Evolutionary conservation across 2,113 vertebrate genomes (phyloP).

Genomic region (Phalacrocorax aristotelis): DNA sequence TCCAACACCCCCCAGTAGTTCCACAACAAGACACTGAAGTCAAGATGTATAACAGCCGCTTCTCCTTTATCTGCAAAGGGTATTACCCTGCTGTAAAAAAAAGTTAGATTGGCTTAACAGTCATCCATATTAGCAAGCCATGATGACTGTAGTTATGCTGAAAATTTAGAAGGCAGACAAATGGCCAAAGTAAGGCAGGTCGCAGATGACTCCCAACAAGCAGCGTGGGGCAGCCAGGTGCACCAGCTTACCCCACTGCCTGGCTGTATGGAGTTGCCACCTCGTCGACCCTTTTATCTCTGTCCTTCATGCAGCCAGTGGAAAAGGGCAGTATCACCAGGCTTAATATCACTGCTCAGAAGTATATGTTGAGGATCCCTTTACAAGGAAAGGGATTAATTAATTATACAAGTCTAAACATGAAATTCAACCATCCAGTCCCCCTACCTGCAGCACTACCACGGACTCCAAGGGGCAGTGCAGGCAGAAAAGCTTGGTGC

Average conservation of each 20-base stretch:
- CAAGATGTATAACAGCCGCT: not conserved
- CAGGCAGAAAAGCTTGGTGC: not conserved
- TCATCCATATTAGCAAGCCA: not conserved
- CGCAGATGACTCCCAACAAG: not conserved
- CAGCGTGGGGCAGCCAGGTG: not conserved
- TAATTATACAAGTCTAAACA: not conserved
- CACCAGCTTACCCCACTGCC: not conserved
- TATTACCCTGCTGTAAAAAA: not conserved
- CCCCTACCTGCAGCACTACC: not conserved
- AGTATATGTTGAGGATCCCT: fast-evolving
- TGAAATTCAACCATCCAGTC: not conserved
- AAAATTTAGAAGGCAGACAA: slow-evolving; percentile 24
- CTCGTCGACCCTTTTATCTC: no score
- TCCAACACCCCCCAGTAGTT: not conserved
- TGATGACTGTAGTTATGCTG: not conserved
- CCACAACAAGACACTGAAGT: not conserved
- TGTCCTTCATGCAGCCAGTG: fast-evolving
- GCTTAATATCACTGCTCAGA: not conserved
- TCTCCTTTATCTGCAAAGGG: not conserved
- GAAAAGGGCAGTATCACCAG: not conserved
- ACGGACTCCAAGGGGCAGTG: not conserved
- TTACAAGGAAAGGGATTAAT: not conserved
- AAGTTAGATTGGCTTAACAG: not conserved
- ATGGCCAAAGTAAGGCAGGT: not conserved
- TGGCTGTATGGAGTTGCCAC: fast-evolving